A percentile compares a stretch with the other conserved stretches of the same genome.
Conservation (phyloP, 92 coral and sea anemone genomes). For the Galaxea fascicularis region DNA sequence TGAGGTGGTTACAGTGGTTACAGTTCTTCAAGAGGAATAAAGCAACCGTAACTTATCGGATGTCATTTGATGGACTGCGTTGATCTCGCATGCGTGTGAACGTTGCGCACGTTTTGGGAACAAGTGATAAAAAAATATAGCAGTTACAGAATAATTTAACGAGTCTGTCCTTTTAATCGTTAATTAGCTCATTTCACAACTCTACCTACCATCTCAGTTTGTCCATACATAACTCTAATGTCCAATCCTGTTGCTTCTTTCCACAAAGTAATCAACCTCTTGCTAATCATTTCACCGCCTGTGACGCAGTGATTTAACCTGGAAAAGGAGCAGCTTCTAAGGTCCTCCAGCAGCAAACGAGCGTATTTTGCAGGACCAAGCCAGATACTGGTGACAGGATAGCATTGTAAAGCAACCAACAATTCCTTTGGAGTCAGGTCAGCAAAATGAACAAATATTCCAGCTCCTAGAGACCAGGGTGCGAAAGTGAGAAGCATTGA, state of each 20-base stretch:
- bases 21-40: no score
- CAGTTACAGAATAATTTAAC: no score
- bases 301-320: not conserved
- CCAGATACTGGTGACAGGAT: not conserved
- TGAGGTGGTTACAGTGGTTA: no score
- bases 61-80: no score
- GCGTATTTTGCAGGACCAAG: not conserved
- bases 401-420: not conserved
- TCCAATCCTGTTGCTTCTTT: constrained; percentile 12
- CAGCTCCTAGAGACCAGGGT: constrained; percentile 9
- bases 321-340: not conserved
- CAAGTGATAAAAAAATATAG: no score
- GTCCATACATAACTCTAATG: not conserved
- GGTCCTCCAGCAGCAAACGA: not conserved
- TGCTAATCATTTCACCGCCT: not conserved
- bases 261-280: not conserved
- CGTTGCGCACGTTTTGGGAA: no score
- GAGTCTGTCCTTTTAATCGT: no score
- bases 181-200: no score
- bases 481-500: not conserved
- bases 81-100: no score
- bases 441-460: not conserved
- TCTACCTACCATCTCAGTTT: not conserved
- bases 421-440: not conserved
- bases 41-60: no score